Conservation (phyloP, 2,888 invertebrate species). For the Heliconius ismenius region DNA sequence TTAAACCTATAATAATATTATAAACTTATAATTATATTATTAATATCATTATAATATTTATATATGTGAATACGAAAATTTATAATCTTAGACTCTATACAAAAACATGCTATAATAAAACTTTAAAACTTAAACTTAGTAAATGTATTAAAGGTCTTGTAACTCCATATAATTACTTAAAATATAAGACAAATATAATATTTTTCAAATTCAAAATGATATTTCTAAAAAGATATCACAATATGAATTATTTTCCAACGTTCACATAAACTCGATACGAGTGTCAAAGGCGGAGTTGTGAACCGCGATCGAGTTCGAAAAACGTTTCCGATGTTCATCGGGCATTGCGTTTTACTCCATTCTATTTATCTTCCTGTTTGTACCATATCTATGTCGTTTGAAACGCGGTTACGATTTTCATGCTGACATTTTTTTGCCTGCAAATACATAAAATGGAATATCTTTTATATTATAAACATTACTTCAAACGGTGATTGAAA, state of each 20-base stretch:
- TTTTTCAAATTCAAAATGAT: not conserved
- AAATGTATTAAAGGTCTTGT: not conserved
- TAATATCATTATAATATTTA: too few relatives aligned
- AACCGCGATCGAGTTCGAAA: slow-evolving; percentile 59
- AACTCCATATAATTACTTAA: too few relatives aligned
- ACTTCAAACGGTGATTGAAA: not conserved
- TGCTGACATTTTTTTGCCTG: slow-evolving; percentile 39
- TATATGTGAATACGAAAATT: too few relatives aligned
- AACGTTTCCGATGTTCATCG: slow-evolving; percentile 66
- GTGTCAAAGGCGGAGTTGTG: slow-evolving; percentile 63
- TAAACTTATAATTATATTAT: slow-evolving; percentile 8
- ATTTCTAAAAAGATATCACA: not conserved
- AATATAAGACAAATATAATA: not conserved
- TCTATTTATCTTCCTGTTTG: slow-evolving; percentile 56
- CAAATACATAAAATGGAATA: slow-evolving; percentile 5
- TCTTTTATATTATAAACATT: not conserved
- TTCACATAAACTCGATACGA: slow-evolving; percentile 49
- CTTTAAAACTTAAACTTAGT: too few relatives aligned
- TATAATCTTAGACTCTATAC: too few relatives aligned
- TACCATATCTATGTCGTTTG: slow-evolving; percentile 53
- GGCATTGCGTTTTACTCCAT: slow-evolving; percentile 52
- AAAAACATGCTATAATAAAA: too few relatives aligned
- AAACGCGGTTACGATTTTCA: slow-evolving; percentile 35
- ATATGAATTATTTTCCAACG: slow-evolving; percentile 40
- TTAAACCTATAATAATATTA: slow-evolving; percentile 10